phyloP scores from a whole-genome alignment of 1,140 invertebrate species.

The Dinoponera quadriceps region DNA sequence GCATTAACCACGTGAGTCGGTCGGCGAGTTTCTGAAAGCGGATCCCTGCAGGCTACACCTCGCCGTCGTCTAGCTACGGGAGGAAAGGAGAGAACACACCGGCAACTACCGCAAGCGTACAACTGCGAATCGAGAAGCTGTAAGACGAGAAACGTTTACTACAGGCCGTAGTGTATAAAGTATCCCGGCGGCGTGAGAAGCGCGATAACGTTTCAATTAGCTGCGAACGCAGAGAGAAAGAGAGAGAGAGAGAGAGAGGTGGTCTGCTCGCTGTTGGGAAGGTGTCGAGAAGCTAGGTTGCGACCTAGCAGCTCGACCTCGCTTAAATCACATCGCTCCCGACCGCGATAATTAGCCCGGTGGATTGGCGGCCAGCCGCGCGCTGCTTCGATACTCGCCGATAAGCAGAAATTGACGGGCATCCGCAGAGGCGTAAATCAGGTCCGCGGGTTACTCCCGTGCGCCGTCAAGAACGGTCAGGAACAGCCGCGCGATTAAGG shows the following conservation, averaged over 20 bases:
- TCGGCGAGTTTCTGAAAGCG: slow-evolving; percentile 29
- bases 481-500: neutral
- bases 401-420: slow-evolving; percentile 6
- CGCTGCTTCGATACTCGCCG: neutral
- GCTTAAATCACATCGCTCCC: slow-evolving; percentile 3
- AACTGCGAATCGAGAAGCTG: slow-evolving; percentile 38
- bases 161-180: slow-evolving; percentile 44
- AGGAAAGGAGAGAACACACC: neutral
- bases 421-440: neutral
- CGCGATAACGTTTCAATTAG: slow-evolving; percentile 67
- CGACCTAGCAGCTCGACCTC: neutral
- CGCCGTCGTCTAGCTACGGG: neutral
- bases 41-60: slow-evolving; percentile 7
- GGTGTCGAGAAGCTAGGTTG: neutral
- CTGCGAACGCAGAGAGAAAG: neutral
- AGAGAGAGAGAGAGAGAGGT: too few species aligned
- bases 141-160: slow-evolving; percentile 44
- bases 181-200: slow-evolving; percentile 31
- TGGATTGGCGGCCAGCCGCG: slow-evolving; percentile 7
- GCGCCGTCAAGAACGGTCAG: neutral
- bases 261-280: too few species aligned
- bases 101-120: neutral
- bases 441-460: neutral
- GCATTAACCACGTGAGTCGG: slow-evolving; percentile 18
- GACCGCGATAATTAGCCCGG: slow-evolving; percentile 12